Conservation (phyloP, 2,888 invertebrate genomes). For the Lordiphosa andalusiaca region DNA sequence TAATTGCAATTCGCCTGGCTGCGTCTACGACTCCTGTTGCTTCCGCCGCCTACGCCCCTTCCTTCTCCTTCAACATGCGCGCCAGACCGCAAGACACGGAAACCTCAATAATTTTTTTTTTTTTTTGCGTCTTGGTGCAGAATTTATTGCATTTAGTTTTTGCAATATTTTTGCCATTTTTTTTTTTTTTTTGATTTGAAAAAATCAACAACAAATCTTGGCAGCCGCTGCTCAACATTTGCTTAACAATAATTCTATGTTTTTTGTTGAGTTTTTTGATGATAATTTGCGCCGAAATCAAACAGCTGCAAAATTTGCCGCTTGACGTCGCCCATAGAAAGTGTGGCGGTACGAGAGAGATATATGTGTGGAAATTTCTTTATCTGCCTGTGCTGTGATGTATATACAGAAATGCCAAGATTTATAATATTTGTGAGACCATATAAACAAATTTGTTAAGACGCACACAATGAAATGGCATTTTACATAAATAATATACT, state of each 20-base stretch:
- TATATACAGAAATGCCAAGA: constrained; percentile 46
- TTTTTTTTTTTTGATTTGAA: constrained; percentile 8
- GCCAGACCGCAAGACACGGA: constrained; percentile 71
- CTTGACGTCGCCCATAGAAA: constrained; percentile 61
- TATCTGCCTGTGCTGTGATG: constrained; percentile 18
- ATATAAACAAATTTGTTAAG: constrained; percentile 72
- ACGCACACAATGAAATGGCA: constrained; percentile 46
- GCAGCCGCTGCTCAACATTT: constrained; percentile 40
- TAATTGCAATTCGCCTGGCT: constrained; percentile 51
- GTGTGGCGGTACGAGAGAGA: constrained; percentile 56
- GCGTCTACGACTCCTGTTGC: constrained; percentile 15
- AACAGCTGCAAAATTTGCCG: constrained; percentile 64
- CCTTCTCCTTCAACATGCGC: constrained; percentile 22
- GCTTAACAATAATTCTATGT: constrained; percentile 55
- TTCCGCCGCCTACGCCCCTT: background rate
- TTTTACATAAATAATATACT: constrained; percentile 43
- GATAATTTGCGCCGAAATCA: constrained; percentile 70
- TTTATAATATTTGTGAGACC: constrained; percentile 56
- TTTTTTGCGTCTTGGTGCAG: constrained; percentile 28
- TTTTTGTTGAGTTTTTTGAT: constrained; percentile 38
- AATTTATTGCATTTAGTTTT: constrained; percentile 63
- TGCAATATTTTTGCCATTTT: no score
- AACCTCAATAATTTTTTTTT: constrained; percentile 52
- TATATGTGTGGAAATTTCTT: constrained; percentile 19
- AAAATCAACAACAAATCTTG: constrained; percentile 23